These are phyloP conservation scores for Cephus cinctus DNA, from an alignment of 1,140 invertebrate genomes.

Conservation along the genomic window DNA sequence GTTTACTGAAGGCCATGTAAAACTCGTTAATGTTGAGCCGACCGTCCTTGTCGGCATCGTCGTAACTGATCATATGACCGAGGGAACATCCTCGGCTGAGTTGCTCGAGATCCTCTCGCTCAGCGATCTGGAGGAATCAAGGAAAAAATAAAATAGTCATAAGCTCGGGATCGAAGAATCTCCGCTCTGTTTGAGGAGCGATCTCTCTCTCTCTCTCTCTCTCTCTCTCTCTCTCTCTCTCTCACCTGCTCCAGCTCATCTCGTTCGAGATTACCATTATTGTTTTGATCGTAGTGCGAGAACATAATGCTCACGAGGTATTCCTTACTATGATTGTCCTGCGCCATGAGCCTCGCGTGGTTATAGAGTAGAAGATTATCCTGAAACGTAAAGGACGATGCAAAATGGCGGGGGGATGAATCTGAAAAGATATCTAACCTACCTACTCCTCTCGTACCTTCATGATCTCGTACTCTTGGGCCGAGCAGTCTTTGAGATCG, in stretches of 20 bases:
- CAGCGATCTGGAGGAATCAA: conserved; percentile 55
- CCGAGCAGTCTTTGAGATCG: conserved; percentile 57
- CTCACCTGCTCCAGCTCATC: conserved; percentile 67
- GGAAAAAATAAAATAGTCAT: not conserved
- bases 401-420: conserved; percentile 3
- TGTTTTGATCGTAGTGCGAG: conserved; percentile 75
- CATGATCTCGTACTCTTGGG: conserved; percentile 70
- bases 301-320: conserved; percentile 78
- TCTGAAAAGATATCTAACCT: conserved; percentile 1
- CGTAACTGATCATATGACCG: conserved; percentile 69
- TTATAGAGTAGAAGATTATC: conserved; percentile 75
- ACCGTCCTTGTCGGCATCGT: conserved; percentile 68
- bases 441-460: conserved; percentile 53
- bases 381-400: conserved; percentile 45
- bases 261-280: conserved; percentile 66
- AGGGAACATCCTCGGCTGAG: conserved; percentile 68
- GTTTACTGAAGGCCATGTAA: conserved; percentile 75
- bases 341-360: conserved; percentile 67
- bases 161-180: no score
- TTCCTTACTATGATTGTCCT: conserved; percentile 66
- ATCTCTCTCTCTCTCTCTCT: not conserved
- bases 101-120: conserved; percentile 64
- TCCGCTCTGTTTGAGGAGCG: no score
- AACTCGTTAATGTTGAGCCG: conserved; percentile 73
- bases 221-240: not conserved